Percentiles rank a stretch among this genome's conserved stretches.
Evolutionary conservation across 2,113 vertebrate species (phyloP).

Genomic region (Nycticryphes semicollaris): DNA sequence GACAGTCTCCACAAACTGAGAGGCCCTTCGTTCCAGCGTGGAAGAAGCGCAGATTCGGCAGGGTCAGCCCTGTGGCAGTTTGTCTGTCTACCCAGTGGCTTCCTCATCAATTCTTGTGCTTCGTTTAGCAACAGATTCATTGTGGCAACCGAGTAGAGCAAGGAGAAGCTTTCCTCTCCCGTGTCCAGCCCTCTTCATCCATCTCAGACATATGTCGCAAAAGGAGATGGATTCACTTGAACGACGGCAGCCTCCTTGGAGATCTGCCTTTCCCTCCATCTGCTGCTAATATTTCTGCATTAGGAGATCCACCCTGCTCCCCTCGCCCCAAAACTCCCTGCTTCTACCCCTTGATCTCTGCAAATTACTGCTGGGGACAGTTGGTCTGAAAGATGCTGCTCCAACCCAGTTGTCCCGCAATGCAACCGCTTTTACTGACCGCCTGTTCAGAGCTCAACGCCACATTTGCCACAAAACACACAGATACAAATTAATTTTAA

Average conservation of each 20-base stretch:
- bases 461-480: not conserved
- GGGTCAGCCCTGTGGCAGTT: not conserved
- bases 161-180: not conserved
- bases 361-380: not conserved
- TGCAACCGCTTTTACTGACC: not conserved
- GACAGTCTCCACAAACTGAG: slow-evolving; percentile 39
- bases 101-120: not conserved
- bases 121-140: not conserved
- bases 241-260: not conserved
- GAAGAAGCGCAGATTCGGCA: not conserved
- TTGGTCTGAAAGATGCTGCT: not conserved
- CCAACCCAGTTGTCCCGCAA: not conserved
- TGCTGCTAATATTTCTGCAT: not conserved
- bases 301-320: not conserved
- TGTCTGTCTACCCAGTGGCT: not conserved
- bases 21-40: not conserved
- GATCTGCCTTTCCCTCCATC: not conserved
- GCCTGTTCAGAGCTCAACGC: not conserved
- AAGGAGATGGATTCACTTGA: not conserved
- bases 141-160: not conserved
- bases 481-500: not conserved
- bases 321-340: not conserved
- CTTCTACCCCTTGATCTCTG: not conserved
- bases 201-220: not conserved
- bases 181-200: not conserved